Evolutionary conservation across 2,113 vertebrate genomes (phyloP).

Genomic region (Halichoeres trimaculatus): DNA sequence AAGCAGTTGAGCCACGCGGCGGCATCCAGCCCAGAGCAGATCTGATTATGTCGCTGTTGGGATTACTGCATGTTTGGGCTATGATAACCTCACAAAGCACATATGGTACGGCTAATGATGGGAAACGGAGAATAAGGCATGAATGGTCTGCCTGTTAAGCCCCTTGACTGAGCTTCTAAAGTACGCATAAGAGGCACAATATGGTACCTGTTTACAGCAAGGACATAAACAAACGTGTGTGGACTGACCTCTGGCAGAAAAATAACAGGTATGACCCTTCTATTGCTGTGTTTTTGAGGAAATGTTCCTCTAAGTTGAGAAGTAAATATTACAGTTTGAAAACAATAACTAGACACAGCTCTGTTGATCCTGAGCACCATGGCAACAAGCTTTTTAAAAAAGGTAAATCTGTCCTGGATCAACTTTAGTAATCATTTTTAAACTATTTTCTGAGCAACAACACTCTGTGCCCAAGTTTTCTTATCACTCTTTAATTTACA

Average conservation of each 20-base stretch:
- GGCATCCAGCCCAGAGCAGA: conserved; percentile 54
- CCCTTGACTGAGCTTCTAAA: conserved; percentile 45
- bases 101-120: conserved; percentile 76
- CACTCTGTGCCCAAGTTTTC: background rate
- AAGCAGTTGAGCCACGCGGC: conserved; percentile 72
- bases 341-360: conserved; percentile 2
- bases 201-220: conserved; percentile 18
- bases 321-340: background rate
- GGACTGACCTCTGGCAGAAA: background rate
- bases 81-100: conserved; percentile 70
- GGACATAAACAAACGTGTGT: conserved; percentile 4
- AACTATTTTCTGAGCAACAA: background rate
- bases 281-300: background rate
- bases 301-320: background rate
- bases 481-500: background rate
- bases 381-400: too few species aligned
- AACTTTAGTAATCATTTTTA: too few species aligned
- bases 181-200: conserved; percentile 44
- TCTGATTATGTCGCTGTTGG: conserved; percentile 70
- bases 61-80: conserved; percentile 73
- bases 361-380: conserved; percentile 9
- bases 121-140: conserved; percentile 58
- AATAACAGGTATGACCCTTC: conserved; percentile 8
- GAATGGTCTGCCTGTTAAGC: conserved; percentile 45
- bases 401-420: too few species aligned